A percentile compares a stretch with the other conserved stretches of the same genome.
Evolutionary conservation across 2,888 invertebrate genomes (phyloP).

Genomic region (Zhengitettix transpicula): DNA sequence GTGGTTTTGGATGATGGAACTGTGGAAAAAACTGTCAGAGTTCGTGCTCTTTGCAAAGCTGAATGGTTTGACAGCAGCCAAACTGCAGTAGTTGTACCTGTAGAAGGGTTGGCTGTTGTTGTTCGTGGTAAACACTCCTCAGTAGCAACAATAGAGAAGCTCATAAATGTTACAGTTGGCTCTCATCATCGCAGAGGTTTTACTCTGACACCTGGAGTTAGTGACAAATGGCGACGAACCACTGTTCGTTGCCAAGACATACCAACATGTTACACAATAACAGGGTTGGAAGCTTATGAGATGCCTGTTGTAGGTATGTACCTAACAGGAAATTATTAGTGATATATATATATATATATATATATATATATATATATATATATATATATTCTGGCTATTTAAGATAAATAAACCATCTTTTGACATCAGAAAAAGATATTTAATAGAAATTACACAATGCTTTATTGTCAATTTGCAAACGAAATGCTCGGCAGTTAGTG

Average conservation of each 20-base stretch:
- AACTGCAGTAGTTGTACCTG: constrained; percentile 29
- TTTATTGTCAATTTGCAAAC: too few relatives aligned
- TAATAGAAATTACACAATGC: too few relatives aligned
- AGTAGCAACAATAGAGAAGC: constrained; percentile 34
- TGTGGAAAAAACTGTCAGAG: constrained; percentile 42
- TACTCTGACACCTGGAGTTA: constrained; percentile 45
- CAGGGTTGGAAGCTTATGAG: constrained; percentile 47
- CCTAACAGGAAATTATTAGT: neutral
- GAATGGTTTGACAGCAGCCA: constrained; percentile 50
- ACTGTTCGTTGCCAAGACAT: constrained; percentile 47
- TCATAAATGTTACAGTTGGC: constrained; percentile 41
- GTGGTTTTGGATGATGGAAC: constrained; percentile 22
- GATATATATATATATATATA: too few relatives aligned
- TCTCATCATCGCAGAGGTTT: constrained; percentile 35
- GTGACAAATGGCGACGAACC: constrained; percentile 41
- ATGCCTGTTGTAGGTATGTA: constrained; percentile 50
- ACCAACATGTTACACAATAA: constrained; percentile 46
- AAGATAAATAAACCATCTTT: too few relatives aligned
- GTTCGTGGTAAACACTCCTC: constrained; percentile 24
- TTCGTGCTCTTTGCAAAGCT: constrained; percentile 45
- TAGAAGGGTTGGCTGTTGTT: constrained; percentile 34
- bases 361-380: too few relatives aligned
- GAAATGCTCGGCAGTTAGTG: too few relatives aligned
- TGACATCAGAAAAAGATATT: too few relatives aligned
- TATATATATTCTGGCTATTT: too few relatives aligned